Conservation (phyloP, 1,140 invertebrate genomes). For the Papilio machaon region DNA sequence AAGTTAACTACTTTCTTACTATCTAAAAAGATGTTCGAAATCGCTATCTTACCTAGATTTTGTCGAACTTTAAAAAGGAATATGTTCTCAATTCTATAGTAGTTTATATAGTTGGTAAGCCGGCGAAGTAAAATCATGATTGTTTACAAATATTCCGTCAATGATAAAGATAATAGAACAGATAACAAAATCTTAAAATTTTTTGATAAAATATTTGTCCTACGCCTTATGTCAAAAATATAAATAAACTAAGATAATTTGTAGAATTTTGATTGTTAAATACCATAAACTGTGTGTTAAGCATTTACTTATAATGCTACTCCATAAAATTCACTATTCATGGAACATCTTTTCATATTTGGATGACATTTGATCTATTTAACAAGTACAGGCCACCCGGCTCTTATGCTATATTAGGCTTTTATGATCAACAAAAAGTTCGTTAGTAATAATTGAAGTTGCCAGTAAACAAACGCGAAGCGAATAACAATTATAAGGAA, state of each 20-base stretch:
- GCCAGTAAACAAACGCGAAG: conserved; percentile 6
- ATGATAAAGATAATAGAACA: no score
- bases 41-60: no score
- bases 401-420: conserved; percentile 1
- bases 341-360: background rate
- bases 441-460: conserved; percentile 34
- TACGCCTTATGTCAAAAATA: no score
- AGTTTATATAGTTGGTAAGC: no score
- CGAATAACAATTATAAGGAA: conserved; percentile 12
- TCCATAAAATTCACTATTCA: background rate
- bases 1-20: background rate
- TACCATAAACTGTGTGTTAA: background rate
- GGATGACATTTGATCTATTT: conserved; percentile 1
- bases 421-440: conserved; percentile 32
- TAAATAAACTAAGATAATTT: background rate
- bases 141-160: no score
- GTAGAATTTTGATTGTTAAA: background rate
- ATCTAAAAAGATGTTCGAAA: background rate
- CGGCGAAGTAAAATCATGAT: no score
- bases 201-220: no score
- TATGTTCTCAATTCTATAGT: no score
- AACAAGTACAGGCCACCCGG: background rate
- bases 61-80: no score
- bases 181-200: no score
- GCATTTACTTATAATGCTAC: background rate